Base-by-base conservation (phyloP, 2,888 invertebrate genomes). In the Chrysomela aeneicollis region DNA sequence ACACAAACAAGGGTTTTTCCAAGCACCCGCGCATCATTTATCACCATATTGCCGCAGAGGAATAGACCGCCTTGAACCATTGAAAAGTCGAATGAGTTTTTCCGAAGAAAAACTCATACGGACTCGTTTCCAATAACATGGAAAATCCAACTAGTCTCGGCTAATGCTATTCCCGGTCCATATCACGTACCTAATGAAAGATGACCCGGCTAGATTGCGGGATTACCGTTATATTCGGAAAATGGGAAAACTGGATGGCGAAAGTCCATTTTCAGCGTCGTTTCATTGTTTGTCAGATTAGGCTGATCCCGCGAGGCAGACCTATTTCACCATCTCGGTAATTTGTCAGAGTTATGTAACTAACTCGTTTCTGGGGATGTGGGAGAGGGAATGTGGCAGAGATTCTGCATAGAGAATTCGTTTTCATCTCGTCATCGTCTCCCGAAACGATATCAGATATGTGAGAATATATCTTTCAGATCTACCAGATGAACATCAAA, bases 231-330 rank as follows among this genome's bases (percentile, higher is more conserved):
- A 74, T 74, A 73, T 72, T 70, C 67, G 76, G 42, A 75, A 78
- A 78, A 78, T 75, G 77, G 78, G 73, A 78, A 79, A 79, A 76
- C 76, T 73, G 73, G 72, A 73, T 73, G 73, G 72, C 71, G 75
- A 77, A 77, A 78, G 78, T 76, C 79, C 75, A 74, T 79, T 79
- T 79, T 77, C 78, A 71, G 74, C 74, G 75, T 75, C 75, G 76
- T 77, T 77, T 76, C 78, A 78, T 79, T 79, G 78, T 78, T 78
- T 76, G 77, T 74, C 75, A 77, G 79, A 79, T 79, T 78, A 79
- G 68, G 70, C 67, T 65, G 69, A 69, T 77, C 77, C 78, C 77
- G 63, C 46, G 70, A 64, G 67, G 61, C 67, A 50, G 54, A 52
- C 63, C 64, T 66, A 57, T 63, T 57, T 59, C 51, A 26, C 57